Evolutionary conservation across 2,113 vertebrate genomes (phyloP), one percentile per base, ranked within the genome.

Genomic region (Rana temporaria): DNA sequence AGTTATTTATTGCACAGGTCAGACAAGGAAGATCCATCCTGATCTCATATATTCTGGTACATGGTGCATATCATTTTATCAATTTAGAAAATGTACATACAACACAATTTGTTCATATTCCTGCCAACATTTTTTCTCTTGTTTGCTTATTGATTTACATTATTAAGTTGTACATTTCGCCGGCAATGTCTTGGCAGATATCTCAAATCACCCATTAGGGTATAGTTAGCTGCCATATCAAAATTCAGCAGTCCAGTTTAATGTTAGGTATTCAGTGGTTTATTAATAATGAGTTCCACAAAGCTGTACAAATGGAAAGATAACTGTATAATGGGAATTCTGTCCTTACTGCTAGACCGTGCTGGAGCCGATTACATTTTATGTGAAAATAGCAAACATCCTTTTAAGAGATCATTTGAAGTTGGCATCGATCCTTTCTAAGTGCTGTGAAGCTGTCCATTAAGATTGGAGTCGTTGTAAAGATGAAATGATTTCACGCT

Each of bases 161-260:
- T 55, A 53, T 74, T 56, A 64, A 82, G 52, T 55, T 57, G 53
- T 65, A 67, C 70, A 75, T 74, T 74, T 82, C 59, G 69, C 24
- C 8, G 18, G n/a, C 22, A 59, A 64, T 64, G 71, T 82, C 62
- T 75, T 75, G 16, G 63, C 63, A 59, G 70, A 75, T 66, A 75
- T 56, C 55, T 24, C n/a, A 75, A 87, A 87, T 86, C 78, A 72
- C 83, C 85, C 86, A 69, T 85, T 86, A 57, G 75, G 64, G 71
- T 85, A 65, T 84, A 76, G 85, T 87, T 85, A 77, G 78, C 70
- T 87, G 87, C 62, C 66, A 26, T 86, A 79, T 85, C 74, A 85
- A 80, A 90, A 85, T 86, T 62, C 0, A 76, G 79, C 16, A 2
- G 0, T 81, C 72, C 76, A 70, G 55, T 11, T 78, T 71, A 48